Evolutionary conservation across 2,113 vertebrate genomes (phyloP).

Genomic region (Sciurus niger): DNA sequence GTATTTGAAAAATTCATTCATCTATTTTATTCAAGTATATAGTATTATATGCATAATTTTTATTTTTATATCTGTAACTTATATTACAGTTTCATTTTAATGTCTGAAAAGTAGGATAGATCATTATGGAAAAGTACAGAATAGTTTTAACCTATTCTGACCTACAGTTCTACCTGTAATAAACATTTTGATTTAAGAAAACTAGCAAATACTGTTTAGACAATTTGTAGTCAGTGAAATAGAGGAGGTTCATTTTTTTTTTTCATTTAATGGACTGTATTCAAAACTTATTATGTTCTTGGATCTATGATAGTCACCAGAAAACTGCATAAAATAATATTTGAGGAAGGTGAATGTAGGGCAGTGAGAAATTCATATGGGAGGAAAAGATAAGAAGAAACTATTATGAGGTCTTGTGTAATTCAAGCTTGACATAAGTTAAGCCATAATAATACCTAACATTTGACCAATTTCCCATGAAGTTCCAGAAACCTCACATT

Average conservation of each 20-base stretch:
- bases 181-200: slow-evolving; percentile 49
- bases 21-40: background rate
- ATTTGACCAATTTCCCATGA: background rate
- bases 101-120: background rate
- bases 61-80: background rate
- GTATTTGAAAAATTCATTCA: background rate
- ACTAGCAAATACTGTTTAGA: background rate
- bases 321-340: slow-evolving; percentile 10
- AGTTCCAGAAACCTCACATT: background rate
- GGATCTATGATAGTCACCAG: background rate
- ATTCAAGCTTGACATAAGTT: background rate
- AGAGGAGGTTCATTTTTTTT: background rate
- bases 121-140: slow-evolving; percentile 35
- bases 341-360: slow-evolving; percentile 2
- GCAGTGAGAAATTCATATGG: background rate
- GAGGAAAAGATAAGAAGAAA: slow-evolving; percentile 10
- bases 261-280: background rate
- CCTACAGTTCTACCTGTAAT: background rate
- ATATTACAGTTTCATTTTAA: background rate
- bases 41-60: background rate
- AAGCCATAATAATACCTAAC: background rate
- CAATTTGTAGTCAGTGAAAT: background rate
- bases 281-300: background rate
- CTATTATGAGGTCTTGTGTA: background rate
- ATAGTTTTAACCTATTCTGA: background rate